Evolutionary conservation across 2,888 invertebrate genomes (phyloP), one percentile per base, ranked within the genome.

Genomic region (Pammene fasciana): DNA sequence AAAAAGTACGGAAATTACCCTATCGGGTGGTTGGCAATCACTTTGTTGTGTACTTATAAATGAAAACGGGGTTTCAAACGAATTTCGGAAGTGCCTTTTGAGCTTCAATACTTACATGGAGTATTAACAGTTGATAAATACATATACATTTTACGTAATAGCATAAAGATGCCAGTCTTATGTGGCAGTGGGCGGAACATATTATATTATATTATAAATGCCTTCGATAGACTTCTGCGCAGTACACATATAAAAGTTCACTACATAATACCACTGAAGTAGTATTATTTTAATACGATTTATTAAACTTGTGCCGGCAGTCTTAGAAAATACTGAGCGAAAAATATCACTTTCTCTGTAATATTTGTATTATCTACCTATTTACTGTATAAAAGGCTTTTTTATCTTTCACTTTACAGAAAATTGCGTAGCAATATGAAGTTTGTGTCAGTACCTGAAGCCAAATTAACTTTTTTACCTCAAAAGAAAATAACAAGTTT

Each of bases 1-100:
- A 72, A 72, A 73, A 73, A 75, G 68, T 74, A 72, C 74, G 74
- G 72, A 74, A 80, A 81, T 79, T 82, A 79, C 72, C 75, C 79
- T 79, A 81, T 79, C 75, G 79, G 73, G 73, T 65, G 64, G 73
- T 74, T 78, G 72, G 75, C 72, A 73, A 72, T 71, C 70, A 72
- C 72, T 75, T 77, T 75, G 77, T 75, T 75, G 75, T 68, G 75
- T 74, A 26, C 26, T 26, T 26, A 75, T 75, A 78, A 77, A 75
- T 68, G 75, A 73, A 74, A 75, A 71, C 9, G 71, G 70, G 75
- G 74, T 75, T 72, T 74, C 64, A 75, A 45, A 62, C 61, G 62
- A 50, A 64, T 57, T 68, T 56, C 11, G 50, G 56, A 52, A 68
- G 36, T 55, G n/a, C 26, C 50, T 52, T 61, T 61, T n/a, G 10